These are phyloP conservation scores for Bhutanitis thaidina DNA, from an alignment of 2,888 invertebrate genomes.

Conservation along the genomic window DNA sequence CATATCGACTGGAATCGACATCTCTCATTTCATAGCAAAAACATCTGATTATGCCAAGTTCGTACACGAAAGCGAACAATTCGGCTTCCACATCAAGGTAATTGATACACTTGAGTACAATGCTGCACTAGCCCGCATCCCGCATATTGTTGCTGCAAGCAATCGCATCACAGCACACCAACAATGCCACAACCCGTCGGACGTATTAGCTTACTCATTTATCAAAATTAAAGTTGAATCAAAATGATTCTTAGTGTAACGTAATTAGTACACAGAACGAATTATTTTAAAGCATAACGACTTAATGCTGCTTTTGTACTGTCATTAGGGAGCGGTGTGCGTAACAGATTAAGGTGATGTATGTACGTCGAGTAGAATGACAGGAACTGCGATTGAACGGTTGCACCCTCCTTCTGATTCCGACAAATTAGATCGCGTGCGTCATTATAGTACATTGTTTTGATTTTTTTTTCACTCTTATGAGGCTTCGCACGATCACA, in stretches of 20 bases:
- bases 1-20: too few species aligned
- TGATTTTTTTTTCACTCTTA: too few species aligned
- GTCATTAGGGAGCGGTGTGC: constrained; percentile 30
- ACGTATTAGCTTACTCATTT: not conserved
- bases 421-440: not conserved
- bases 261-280: constrained; percentile 3
- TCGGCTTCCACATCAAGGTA: constrained; percentile 9
- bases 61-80: too few species aligned
- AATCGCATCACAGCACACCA: constrained; percentile 33
- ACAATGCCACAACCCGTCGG: constrained; percentile 28
- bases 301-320: not conserved
- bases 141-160: constrained; percentile 29
- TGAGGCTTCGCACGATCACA: too few species aligned
- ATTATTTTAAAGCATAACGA: constrained; percentile 5
- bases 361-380: constrained; percentile 23
- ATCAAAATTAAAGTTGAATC: not conserved
- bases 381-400: constrained; percentile 16
- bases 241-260: constrained; percentile 20
- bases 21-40: too few species aligned
- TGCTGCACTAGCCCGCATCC: constrained; percentile 15
- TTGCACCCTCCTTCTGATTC: not conserved
- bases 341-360: constrained; percentile 32
- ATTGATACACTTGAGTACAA: constrained; percentile 21
- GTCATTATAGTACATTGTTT: too few species aligned
- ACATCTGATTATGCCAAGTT: too few species aligned